Percentiles rank a stretch among this genome's conserved stretches.
These are phyloP conservation scores for Bombus confusus DNA, from an alignment of 1,140 invertebrate genomes.

Conservation along the genomic window DNA sequence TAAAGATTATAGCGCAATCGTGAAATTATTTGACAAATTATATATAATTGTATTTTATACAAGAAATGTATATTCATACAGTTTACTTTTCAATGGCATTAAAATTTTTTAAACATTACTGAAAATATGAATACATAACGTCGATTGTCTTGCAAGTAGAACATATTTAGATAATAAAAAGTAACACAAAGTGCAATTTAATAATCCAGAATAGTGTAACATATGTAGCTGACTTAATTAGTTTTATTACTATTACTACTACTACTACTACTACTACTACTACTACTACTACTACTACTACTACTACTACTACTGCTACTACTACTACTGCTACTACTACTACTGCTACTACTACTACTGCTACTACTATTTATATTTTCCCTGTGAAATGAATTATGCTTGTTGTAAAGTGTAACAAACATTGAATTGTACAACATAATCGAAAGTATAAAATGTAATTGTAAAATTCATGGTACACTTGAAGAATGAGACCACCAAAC, in stretches of 20 bases:
- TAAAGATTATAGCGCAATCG: background rate
- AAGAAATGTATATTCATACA: slow-evolving; percentile 4
- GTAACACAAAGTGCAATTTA: slow-evolving; percentile 21
- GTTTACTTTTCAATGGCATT: slow-evolving; percentile 8
- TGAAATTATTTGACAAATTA: background rate
- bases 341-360: too few species aligned
- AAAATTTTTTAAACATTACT: slow-evolving; percentile 21
- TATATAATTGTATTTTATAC: background rate
- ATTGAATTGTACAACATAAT: slow-evolving; percentile 1
- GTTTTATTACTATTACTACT: background rate
- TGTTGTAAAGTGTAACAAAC: background rate
- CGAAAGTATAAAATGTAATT: background rate
- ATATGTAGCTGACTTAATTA: slow-evolving; percentile 10
- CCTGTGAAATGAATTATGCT: background rate
- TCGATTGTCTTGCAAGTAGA: slow-evolving; percentile 8
- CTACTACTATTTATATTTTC: background rate
- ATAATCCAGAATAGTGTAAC: background rate
- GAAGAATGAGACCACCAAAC: background rate
- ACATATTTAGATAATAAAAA: slow-evolving; percentile 10
- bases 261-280: too few species aligned
- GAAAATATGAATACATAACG: too few species aligned
- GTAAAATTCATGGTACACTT: background rate
- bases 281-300: too few species aligned
- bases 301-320: too few species aligned
- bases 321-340: too few species aligned